A percentile compares a stretch with the other conserved stretches of the same genome.
phyloP scores from a whole-genome alignment of 2,888 invertebrate genomes.

The Mimachlamys varia region DNA sequence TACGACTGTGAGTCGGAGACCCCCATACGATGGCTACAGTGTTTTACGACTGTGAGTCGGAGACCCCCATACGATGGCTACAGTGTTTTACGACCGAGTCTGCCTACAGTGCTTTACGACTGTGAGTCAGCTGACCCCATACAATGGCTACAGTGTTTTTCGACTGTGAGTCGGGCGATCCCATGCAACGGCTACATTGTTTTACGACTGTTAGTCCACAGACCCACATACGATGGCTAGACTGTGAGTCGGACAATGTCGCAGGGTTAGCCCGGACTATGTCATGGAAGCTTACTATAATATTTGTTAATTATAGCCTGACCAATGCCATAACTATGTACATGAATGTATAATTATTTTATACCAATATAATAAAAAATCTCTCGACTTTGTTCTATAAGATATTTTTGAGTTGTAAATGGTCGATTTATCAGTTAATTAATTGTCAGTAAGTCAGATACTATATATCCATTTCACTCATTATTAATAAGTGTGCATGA shows the following conservation, averaged over 20 bases:
- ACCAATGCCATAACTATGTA: conserved; percentile 32
- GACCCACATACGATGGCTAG: neutral
- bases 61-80: no score
- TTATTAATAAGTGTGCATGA: conserved; percentile 34
- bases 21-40: no score
- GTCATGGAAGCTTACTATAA: neutral
- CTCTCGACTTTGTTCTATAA: neutral
- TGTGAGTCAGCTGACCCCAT: no score
- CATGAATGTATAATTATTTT: conserved; percentile 31
- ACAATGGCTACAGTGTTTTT: no score
- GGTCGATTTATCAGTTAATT: neutral
- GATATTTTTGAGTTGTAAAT: conserved; percentile 26
- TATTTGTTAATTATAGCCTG: neutral
- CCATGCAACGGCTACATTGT: no score
- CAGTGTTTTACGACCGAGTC: no score
- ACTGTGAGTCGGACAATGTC: neutral
- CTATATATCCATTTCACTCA: conserved; percentile 4
- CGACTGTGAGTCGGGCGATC: no score
- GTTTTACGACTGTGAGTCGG: no score
- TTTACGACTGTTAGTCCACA: neutral
- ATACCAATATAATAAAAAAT: neutral
- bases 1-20: no score
- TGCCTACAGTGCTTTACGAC: no score
- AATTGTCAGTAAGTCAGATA: neutral
- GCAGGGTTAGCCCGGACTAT: neutral